Conservation (phyloP, 2,888 invertebrate genomes). For the Euspilapteryx auroguttella region DNA sequence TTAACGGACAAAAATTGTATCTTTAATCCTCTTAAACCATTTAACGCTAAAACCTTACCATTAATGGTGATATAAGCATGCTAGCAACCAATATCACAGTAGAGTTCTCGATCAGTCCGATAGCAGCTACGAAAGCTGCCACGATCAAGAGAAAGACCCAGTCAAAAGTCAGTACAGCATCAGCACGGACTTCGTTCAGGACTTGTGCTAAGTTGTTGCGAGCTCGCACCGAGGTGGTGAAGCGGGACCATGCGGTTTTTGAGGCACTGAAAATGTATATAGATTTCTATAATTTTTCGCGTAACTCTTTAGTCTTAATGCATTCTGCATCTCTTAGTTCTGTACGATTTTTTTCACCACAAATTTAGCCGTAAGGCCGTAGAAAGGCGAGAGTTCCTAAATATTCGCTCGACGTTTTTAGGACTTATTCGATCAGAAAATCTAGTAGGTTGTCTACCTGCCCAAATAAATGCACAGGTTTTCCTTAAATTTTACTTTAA, state of each 20-base stretch:
- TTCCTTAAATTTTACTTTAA: too few species aligned
- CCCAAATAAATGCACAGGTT: too few species aligned
- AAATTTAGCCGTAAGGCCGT: too few species aligned
- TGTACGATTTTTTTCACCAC: too few species aligned
- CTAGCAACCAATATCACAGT: constrained; percentile 75
- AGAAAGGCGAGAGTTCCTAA: too few species aligned
- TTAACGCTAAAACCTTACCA: constrained; percentile 71
- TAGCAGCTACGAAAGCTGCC: constrained; percentile 73
- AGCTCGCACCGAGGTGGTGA: constrained; percentile 67
- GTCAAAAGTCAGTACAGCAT: constrained; percentile 75
- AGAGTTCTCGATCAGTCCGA: constrained; percentile 75
- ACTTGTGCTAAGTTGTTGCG: constrained; percentile 73
- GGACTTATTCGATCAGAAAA: too few species aligned
- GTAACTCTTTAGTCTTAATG: too few species aligned
- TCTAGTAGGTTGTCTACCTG: too few species aligned
- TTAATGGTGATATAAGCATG: constrained; percentile 80
- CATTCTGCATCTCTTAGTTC: too few species aligned
- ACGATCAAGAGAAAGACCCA: constrained; percentile 71
- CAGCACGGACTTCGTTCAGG: constrained; percentile 67
- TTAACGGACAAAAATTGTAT: too few species aligned
- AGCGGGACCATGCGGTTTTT: constrained; percentile 59
- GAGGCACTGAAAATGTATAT: constrained; percentile 11
- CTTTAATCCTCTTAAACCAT: too few species aligned
- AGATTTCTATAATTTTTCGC: background rate
- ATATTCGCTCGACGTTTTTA: too few species aligned